A percentile compares a stretch with the other conserved stretches of the same genome.
Evolutionary conservation across 2,113 vertebrate species (phyloP).

Genomic region (Melanostigma gelatinosum): DNA sequence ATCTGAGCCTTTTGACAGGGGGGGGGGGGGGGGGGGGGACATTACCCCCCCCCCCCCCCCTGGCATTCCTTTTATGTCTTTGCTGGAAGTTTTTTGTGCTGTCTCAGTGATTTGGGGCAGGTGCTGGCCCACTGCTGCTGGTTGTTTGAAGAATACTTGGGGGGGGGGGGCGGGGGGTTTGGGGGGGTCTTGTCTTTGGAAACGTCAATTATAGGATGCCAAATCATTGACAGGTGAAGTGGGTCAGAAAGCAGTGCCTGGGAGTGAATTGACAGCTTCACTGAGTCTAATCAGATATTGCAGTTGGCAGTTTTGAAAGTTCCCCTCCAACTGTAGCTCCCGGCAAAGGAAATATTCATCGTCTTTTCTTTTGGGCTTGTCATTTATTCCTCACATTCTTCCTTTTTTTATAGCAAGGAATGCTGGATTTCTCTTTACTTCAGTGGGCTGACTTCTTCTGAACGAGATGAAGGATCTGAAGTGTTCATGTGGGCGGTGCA

Average conservation of each 20-base stretch:
- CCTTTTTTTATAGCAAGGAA: not conserved
- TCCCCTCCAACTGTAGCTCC: slow-evolving; percentile 1
- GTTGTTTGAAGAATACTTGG: not conserved
- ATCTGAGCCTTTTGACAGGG: not conserved
- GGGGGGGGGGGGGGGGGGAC: no score
- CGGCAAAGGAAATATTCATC: slow-evolving; percentile 1
- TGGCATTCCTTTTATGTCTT: slow-evolving; percentile 3
- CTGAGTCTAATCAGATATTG: slow-evolving; percentile 11
- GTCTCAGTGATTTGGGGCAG: slow-evolving; percentile 9
- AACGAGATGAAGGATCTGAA: slow-evolving; percentile 39
- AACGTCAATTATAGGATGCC: not conserved
- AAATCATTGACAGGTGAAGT: slow-evolving; percentile 38
- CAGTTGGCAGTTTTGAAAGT: slow-evolving; percentile 33
- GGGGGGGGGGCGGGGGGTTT: no score
- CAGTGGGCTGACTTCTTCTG: slow-evolving; percentile 13
- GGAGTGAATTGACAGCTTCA: slow-evolving; percentile 23
- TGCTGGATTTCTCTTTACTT: slow-evolving; percentile 22
- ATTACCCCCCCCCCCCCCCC: no score
- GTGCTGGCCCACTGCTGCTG: slow-evolving; percentile 16
- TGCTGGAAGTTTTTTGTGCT: slow-evolving; percentile 14
- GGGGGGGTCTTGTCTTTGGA: slow-evolving; percentile 13
- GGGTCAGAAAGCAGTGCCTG: slow-evolving; percentile 11
- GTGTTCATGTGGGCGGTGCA: slow-evolving; percentile 36
- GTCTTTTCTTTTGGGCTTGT: not conserved
- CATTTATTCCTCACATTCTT: slow-evolving; percentile 11